A percentile compares a stretch with the other conserved stretches of the same genome.
These are phyloP conservation scores for Taurulus bubalis DNA, from an alignment of 2,113 vertebrate species.

Conservation along the genomic window DNA sequence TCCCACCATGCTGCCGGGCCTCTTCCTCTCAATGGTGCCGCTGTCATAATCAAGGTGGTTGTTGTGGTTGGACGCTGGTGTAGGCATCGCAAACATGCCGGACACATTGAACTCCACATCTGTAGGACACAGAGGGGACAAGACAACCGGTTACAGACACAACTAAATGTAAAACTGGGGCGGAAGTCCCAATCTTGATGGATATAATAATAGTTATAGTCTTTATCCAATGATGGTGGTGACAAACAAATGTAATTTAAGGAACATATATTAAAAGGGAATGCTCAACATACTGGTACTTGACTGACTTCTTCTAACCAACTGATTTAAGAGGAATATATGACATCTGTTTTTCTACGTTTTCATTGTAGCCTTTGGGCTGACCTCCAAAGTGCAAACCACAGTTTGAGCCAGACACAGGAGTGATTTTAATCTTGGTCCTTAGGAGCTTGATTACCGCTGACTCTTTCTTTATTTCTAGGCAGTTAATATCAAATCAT, in stretches of 20 bases:
- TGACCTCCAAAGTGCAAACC: neutral
- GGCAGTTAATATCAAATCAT: neutral
- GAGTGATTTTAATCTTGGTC: constrained; percentile 7
- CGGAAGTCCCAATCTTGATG: neutral
- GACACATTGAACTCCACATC: constrained; percentile 98
- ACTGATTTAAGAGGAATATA: neutral
- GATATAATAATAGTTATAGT: no score
- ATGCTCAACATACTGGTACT: neutral
- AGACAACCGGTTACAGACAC: neutral
- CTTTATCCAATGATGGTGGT: neutral
- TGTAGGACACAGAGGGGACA: constrained; percentile 58
- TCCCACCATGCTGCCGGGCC: constrained; percentile 92
- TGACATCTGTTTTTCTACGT: constrained; percentile 5
- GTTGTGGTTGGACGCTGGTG: constrained; percentile 86
- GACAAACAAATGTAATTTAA: neutral
- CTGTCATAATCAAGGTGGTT: constrained; percentile 90
- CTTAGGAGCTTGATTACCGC: neutral
- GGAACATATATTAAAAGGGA: neutral
- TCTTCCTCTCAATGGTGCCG: constrained; percentile 91
- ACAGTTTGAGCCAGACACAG: neutral
- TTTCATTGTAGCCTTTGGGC: constrained; percentile 4
- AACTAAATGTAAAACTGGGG: neutral
- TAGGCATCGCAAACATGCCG: constrained; percentile 91
- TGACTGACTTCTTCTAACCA: neutral
- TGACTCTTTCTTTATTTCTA: neutral